Percentiles rank a stretch among this genome's conserved stretches.
Conservation (phyloP, 2,888 invertebrate genomes). For the Germaria angustata region DNA sequence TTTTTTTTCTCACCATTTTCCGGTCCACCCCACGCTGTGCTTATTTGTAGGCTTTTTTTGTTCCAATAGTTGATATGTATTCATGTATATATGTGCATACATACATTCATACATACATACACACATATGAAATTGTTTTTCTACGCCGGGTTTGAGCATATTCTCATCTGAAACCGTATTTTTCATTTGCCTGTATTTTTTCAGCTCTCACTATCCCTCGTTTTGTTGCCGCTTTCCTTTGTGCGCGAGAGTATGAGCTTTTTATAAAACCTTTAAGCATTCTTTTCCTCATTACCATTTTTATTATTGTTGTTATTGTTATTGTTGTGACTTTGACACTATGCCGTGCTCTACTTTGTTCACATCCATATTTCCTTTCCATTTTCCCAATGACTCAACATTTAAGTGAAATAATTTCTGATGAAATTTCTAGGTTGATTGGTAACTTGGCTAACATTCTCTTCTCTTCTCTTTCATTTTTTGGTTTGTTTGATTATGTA, state of each 20-base stretch:
- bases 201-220: conserved; percentile 22
- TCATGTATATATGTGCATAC: neutral
- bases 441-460: conserved; percentile 60
- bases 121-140: neutral
- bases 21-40: neutral
- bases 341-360: conserved; percentile 62
- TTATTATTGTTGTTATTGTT: neutral
- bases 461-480: conserved; percentile 19
- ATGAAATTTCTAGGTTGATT: conserved; percentile 59
- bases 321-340: conserved; percentile 62
- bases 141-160: conserved; percentile 34
- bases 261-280: conserved; percentile 1
- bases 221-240: neutral
- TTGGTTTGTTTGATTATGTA: conserved; percentile 15
- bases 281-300: conserved; percentile 26
- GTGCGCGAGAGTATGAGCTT: neutral
- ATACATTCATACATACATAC: no score
- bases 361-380: conserved; percentile 4
- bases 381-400: conserved; percentile 63
- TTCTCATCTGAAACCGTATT: neutral
- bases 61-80: neutral
- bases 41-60: conserved; percentile 31
- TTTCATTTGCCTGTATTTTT: no score
- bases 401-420: conserved; percentile 37
- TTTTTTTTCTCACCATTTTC: conserved; percentile 1